These are phyloP conservation scores for Rhyzopertha dominica DNA, from an alignment of 1,140 invertebrate species.

Conservation along the genomic window DNA sequence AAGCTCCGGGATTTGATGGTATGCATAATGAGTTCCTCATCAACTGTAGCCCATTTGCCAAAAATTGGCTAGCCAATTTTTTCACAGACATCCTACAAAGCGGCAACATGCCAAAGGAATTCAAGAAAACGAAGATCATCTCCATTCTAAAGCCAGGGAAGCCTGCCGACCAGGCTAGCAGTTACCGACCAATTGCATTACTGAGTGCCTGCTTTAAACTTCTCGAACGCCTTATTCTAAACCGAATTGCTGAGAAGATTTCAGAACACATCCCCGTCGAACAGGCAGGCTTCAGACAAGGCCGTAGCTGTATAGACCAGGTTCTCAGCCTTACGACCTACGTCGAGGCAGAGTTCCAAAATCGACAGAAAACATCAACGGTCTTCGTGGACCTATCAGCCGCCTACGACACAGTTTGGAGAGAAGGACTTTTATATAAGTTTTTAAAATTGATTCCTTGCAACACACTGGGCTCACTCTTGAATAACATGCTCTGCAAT, in stretches of 20 bases:
- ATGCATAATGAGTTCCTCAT: conserved; percentile 15
- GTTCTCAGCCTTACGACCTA: conserved; percentile 9
- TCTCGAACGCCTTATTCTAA: conserved; percentile 6
- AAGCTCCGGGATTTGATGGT: conserved; percentile 13
- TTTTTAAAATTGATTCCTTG: conserved; percentile 15
- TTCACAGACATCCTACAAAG: conserved; percentile 14
- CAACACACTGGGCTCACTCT: too few species aligned
- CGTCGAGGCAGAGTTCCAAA: conserved; percentile 12
- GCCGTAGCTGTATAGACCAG: conserved; percentile 9
- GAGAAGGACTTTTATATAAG: conserved; percentile 18
- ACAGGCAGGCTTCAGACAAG: conserved; percentile 15
- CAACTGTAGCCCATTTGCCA: conserved; percentile 3
- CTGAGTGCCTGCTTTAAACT: conserved; percentile 14
- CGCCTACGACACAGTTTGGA: conserved; percentile 22
- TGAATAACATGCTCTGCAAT: too few species aligned
- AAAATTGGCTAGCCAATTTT: conserved; percentile 12
- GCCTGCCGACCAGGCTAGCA: conserved; percentile 10
- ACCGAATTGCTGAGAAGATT: conserved; percentile 3
- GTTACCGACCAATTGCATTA: conserved; percentile 18
- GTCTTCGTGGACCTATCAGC: conserved; percentile 15
- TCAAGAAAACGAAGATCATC: conserved; percentile 16
- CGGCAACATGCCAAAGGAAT: conserved; percentile 10
- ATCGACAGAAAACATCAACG: conserved; percentile 5
- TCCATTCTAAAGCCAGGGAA: conserved; percentile 21
- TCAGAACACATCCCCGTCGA: conserved; percentile 7